Base-by-base conservation (phyloP, 1,140 invertebrate genomes). In the Paramacrobiotus metropolitanus region DNA sequence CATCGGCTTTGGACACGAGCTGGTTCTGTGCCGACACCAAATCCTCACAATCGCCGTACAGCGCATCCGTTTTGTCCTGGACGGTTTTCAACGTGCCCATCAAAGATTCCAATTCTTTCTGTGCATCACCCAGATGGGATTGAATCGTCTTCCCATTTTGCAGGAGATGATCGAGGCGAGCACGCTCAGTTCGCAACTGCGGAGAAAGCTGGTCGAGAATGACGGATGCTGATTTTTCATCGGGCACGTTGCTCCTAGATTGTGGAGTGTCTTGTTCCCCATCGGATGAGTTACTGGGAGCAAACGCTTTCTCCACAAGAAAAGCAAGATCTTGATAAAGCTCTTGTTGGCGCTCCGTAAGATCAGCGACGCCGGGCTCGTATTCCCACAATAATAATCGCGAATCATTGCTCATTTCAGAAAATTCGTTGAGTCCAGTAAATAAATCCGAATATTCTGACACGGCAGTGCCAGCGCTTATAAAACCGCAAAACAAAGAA, bases 41-140 rank as follows among this genome's bases (percentile, higher is more conserved):
- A 55, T 55, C 48, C 28, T 55, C 48, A 24, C 48, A 55, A 24
- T 55, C 48, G 15, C 48, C 48, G 48, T 55, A 55, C 15, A 55
- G 24, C 15, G 48, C 48, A 55, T 55, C 48, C 15, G 48, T 55
- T 55, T 55, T 55, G 15, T 15, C 15, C 48, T 55, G 15, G 48
- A 55, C 48, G 4, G 15, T 55, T 9, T 20, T 28, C 15, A 55
- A 24, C 15, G 48, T 55, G 28, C 15, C 15, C 15, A 28, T 9
- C 24, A 55, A 24, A 15, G 15, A 4, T 4, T 4, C 24, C 15
- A 55, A 40, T 9, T 40, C n/a, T 40, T 40, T 40, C 9, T 40
- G 34, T 40, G 34, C 34, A 15, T 40, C n/a, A 15, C 0, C n/a
- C 34, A 9, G n/a, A 40, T n/a, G 34, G 34, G n/a, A 40, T n/a